A percentile compares a stretch with the other conserved stretches of the same genome.
phyloP scores from a whole-genome alignment of 2,113 vertebrate species.

The Oryctolagus cuniculus region DNA sequence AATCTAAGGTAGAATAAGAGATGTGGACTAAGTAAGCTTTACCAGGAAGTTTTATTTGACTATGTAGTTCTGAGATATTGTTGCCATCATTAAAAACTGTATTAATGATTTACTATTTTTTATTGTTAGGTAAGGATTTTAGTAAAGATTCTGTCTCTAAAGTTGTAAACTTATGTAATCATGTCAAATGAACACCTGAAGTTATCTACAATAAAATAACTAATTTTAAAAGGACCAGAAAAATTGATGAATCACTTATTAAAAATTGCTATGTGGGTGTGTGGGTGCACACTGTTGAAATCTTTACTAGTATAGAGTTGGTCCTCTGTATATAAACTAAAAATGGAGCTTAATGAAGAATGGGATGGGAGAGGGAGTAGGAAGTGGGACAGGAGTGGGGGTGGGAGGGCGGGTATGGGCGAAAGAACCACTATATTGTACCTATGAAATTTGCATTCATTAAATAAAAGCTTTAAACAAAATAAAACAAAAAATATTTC shows the following conservation, averaged over 20 bases:
- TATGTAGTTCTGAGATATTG: neutral
- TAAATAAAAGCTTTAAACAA: no score
- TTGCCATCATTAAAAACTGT: neutral
- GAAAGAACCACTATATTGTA: no score
- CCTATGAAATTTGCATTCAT: no score
- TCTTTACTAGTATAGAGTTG: no score
- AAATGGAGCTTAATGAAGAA: no score
- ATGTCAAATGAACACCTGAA: neutral
- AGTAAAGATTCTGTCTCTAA: slow-evolving; percentile 22
- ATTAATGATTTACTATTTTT: neutral
- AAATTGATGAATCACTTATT: neutral
- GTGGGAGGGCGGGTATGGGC: no score
- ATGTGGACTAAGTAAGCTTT: neutral
- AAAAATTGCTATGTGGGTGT: neutral
- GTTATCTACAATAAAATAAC: neutral
- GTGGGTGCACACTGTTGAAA: no score
- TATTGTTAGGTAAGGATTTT: neutral
- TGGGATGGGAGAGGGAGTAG: no score
- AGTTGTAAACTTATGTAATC: slow-evolving; percentile 10
- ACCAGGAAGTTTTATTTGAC: neutral
- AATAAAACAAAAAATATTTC: no score
- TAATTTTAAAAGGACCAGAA: neutral
- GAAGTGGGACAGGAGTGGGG: no score
- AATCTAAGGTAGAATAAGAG: neutral
- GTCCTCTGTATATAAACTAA: no score